phyloP scores from a whole-genome alignment of 2,888 invertebrate genomes.

The Hybos culiciformis region DNA sequence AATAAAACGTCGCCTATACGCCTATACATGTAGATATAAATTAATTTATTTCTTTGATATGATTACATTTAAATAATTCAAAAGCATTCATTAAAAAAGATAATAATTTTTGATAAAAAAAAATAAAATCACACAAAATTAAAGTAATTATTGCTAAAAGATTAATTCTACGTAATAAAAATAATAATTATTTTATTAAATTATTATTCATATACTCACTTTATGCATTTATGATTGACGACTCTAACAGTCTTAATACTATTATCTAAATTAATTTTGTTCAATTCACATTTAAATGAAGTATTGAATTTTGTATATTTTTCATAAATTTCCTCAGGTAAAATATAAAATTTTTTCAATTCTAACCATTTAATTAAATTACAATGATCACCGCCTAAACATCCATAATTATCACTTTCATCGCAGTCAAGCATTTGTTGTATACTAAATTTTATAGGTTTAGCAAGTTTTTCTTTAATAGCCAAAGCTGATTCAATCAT shows the following conservation, averaged over 20 bases:
- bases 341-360: conserved; percentile 41
- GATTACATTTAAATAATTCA: too few relatives aligned
- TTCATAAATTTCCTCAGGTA: conserved; percentile 49
- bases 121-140: too few relatives aligned
- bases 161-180: conserved; percentile 1
- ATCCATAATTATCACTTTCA: conserved; percentile 54
- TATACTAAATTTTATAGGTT: conserved; percentile 57
- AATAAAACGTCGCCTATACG: too few relatives aligned
- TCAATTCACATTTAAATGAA: not conserved
- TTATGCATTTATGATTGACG: conserved; percentile 12
- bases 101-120: too few relatives aligned
- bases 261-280: not conserved
- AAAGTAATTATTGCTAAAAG: conserved; percentile 1
- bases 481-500: conserved; percentile 65
- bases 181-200: conserved; percentile 2
- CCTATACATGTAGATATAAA: too few relatives aligned
- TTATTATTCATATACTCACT: conserved; percentile 11
- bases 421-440: conserved; percentile 71
- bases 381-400: conserved; percentile 70
- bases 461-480: conserved; percentile 56
- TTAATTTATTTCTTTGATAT: too few relatives aligned
- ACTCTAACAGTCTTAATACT: conserved; percentile 7
- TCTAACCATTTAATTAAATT: conserved; percentile 60
- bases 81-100: too few relatives aligned
- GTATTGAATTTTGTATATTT: conserved; percentile 20